These are phyloP conservation scores for Melanargia galathea DNA, from an alignment of 2,888 invertebrate genomes.

Conservation along the genomic window DNA sequence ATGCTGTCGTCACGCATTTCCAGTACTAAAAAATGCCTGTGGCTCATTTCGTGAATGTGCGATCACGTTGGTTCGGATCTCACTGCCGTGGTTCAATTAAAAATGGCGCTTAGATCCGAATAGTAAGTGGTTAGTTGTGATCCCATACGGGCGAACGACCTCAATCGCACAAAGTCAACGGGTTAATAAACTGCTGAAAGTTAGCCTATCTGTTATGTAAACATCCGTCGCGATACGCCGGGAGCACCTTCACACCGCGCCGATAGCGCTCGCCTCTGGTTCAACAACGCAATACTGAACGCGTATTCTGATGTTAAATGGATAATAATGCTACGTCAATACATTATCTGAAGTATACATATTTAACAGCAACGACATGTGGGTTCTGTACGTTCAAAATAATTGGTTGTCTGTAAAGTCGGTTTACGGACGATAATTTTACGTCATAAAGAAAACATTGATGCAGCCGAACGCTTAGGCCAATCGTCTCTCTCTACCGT, in stretches of 20 bases:
- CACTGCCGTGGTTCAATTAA: too few relatives aligned
- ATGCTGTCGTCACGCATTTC: too few relatives aligned
- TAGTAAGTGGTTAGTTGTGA: not conserved
- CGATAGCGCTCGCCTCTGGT: constrained; percentile 32
- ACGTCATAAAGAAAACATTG: too few relatives aligned
- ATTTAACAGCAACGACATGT: too few relatives aligned
- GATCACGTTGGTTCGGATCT: too few relatives aligned
- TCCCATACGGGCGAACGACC: constrained; percentile 32
- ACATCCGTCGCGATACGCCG: constrained; percentile 58
- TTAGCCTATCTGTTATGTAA: constrained; percentile 57
- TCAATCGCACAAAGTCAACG: constrained; percentile 42
- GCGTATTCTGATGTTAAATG: constrained; percentile 1
- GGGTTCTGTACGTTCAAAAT: not conserved
- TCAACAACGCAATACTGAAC: constrained; percentile 1
- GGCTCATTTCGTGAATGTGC: too few relatives aligned
- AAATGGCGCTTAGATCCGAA: not conserved
- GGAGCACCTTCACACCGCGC: constrained; percentile 37
- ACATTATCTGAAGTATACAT: too few relatives aligned
- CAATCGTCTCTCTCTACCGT: too few relatives aligned
- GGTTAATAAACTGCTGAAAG: constrained; percentile 52
- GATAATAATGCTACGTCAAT: constrained; percentile 4
- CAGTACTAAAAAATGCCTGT: too few relatives aligned
- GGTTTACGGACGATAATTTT: too few relatives aligned
- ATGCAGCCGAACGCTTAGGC: too few relatives aligned
- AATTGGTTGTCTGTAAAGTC: too few relatives aligned